These are phyloP conservation scores for Physella acuta DNA, from an alignment of 1,140 invertebrate genomes.

Conservation along the genomic window DNA sequence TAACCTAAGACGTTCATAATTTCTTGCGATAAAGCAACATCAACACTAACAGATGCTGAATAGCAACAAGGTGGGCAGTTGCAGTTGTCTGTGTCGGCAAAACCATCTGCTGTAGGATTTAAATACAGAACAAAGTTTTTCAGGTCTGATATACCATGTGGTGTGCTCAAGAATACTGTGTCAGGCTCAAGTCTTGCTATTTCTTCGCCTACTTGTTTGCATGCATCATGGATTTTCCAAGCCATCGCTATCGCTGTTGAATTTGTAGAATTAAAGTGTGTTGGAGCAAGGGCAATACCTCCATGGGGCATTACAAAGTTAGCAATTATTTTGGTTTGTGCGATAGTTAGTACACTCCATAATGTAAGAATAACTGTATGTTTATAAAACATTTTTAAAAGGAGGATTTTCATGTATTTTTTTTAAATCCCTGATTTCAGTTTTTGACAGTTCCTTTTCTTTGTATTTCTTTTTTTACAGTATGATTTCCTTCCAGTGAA, in stretches of 20 bases:
- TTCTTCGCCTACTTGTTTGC: conserved; percentile 25
- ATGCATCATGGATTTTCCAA: conserved; percentile 33
- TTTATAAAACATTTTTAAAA: too few species aligned
- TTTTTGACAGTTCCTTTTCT: too few species aligned
- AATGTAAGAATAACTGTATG: too few species aligned
- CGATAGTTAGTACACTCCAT: not conserved
- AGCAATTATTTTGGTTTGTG: conserved; percentile 21
- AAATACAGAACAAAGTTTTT: conserved; percentile 38
- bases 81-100: conserved; percentile 41
- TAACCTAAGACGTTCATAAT: conserved; percentile 19
- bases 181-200: conserved; percentile 31
- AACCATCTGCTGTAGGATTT: conserved; percentile 31
- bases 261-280: conserved; percentile 39
- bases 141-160: conserved; percentile 39
- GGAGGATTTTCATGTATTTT: too few species aligned
- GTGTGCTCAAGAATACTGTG: conserved; percentile 38
- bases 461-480: too few species aligned
- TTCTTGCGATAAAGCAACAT: conserved; percentile 21
- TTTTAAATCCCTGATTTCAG: too few species aligned
- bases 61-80: conserved; percentile 40
- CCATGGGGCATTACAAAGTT: conserved; percentile 39
- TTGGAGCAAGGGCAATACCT: conserved; percentile 38
- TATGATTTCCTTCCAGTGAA: too few species aligned
- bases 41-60: conserved; percentile 27
- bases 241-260: conserved; percentile 32